Conservation (phyloP, 2,797 vertebrate species). For the Pseudochromis fuscus region DNA sequence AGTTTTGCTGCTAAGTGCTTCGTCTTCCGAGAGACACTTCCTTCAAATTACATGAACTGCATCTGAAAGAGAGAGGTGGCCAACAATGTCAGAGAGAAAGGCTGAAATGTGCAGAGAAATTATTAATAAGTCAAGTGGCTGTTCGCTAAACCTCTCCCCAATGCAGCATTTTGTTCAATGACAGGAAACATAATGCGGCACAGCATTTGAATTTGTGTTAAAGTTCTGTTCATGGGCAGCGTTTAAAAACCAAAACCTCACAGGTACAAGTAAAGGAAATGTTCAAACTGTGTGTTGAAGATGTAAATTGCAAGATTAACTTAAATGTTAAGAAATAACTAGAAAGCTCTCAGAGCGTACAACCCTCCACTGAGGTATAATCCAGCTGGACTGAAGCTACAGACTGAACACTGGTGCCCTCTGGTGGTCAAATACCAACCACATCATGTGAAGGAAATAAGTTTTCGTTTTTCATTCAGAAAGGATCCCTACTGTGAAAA, state of each 20-base stretch:
- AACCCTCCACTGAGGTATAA: too few species aligned
- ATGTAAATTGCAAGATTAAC: too few species aligned
- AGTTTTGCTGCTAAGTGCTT: conserved; percentile 88
- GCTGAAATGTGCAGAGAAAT: background rate
- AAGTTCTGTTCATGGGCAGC: background rate
- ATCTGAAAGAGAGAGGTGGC: conserved; percentile 86
- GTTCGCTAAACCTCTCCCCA: conserved; percentile 11
- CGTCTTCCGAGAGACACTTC: conserved; percentile 87
- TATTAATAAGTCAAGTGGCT: background rate
- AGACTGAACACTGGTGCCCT: too few species aligned
- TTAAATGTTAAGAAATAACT: too few species aligned
- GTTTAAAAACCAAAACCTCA: background rate
- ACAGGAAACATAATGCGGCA: background rate
- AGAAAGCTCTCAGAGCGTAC: too few species aligned
- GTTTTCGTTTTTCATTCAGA: too few species aligned
- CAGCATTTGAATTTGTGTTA: background rate
- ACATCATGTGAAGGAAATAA: too few species aligned
- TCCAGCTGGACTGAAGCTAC: too few species aligned
- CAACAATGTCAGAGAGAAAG: conserved; percentile 7
- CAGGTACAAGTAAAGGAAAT: background rate
- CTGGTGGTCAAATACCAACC: too few species aligned
- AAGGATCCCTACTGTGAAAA: too few species aligned
- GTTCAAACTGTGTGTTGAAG: background rate
- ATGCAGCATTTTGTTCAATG: background rate
- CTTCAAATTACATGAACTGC: conserved; percentile 97